These are phyloP conservation scores for Tautogolabrus adspersus DNA, from an alignment of 2,113 vertebrate species.

Conservation along the genomic window DNA sequence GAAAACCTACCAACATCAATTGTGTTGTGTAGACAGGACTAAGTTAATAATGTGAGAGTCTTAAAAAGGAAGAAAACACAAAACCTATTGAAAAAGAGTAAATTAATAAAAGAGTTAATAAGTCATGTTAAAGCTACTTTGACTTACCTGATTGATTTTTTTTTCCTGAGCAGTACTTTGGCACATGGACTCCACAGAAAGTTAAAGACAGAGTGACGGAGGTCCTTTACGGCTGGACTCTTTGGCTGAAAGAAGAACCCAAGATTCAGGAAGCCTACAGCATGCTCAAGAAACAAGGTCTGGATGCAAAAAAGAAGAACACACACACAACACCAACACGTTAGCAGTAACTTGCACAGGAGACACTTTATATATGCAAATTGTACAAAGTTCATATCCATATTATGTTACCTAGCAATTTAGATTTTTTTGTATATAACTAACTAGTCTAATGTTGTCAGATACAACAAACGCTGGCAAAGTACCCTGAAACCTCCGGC, in stretches of 20 bases:
- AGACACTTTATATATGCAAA: background rate
- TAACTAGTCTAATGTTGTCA: no score
- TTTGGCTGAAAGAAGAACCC: constrained; percentile 91
- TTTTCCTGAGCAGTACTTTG: constrained; percentile 85
- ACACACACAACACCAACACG: background rate
- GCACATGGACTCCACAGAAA: constrained; percentile 86
- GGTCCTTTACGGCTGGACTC: constrained; percentile 92
- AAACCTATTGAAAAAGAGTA: no score
- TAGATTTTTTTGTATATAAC: no score
- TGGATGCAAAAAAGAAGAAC: constrained; percentile 11
- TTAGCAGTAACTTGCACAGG: background rate
- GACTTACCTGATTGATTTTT: background rate
- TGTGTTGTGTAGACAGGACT: no score
- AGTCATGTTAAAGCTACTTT: background rate
- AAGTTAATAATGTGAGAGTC: no score
- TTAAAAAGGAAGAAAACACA: background rate
- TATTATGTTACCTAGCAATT: no score
- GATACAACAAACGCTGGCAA: no score
- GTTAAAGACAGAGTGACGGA: constrained; percentile 89
- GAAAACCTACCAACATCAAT: no score
- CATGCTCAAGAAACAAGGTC: constrained; percentile 96
- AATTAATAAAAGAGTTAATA: background rate
- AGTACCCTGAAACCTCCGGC: no score
- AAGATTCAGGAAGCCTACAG: constrained; percentile 92
- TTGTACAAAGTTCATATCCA: no score